These are phyloP conservation scores for Chaetura pelagica DNA, from an alignment of 2,113 vertebrate genomes.

Conservation along the genomic window DNA sequence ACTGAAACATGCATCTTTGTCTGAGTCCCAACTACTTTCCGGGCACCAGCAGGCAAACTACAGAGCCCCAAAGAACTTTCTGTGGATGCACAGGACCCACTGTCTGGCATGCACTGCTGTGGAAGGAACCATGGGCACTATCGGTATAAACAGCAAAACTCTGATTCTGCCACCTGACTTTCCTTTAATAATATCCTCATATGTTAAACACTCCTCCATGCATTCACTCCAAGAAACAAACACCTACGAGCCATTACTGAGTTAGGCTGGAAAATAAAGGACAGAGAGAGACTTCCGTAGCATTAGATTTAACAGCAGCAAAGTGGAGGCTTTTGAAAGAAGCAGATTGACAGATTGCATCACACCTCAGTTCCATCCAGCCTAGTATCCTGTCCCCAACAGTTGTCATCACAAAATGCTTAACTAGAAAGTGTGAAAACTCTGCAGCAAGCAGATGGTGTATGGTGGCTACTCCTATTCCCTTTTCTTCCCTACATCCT, in stretches of 20 bases:
- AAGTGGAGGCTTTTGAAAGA: not conserved
- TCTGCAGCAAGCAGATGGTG: slow-evolving; percentile 51
- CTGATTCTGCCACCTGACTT: not conserved
- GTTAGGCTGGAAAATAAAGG: not conserved
- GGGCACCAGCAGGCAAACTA: not conserved
- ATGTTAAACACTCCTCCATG: not conserved
- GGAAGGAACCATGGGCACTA: not conserved
- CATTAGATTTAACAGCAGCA: not conserved
- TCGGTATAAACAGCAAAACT: not conserved
- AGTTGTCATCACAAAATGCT: not conserved
- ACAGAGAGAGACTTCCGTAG: not conserved
- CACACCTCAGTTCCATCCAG: slow-evolving; percentile 25
- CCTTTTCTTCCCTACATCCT: not conserved
- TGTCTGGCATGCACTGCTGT: not conserved
- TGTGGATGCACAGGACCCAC: not conserved
- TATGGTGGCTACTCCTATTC: not conserved
- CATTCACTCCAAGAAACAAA: not conserved
- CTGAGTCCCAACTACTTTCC: not conserved
- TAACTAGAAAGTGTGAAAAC: slow-evolving; percentile 47
- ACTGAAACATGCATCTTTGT: not conserved
- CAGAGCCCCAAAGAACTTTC: not conserved
- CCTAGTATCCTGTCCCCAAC: not conserved
- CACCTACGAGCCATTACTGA: not conserved
- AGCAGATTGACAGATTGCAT: slow-evolving; percentile 36
- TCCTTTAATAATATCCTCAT: not conserved